These are phyloP conservation scores for Acronicta aceris DNA, from an alignment of 2,888 invertebrate species.

Conservation along the genomic window DNA sequence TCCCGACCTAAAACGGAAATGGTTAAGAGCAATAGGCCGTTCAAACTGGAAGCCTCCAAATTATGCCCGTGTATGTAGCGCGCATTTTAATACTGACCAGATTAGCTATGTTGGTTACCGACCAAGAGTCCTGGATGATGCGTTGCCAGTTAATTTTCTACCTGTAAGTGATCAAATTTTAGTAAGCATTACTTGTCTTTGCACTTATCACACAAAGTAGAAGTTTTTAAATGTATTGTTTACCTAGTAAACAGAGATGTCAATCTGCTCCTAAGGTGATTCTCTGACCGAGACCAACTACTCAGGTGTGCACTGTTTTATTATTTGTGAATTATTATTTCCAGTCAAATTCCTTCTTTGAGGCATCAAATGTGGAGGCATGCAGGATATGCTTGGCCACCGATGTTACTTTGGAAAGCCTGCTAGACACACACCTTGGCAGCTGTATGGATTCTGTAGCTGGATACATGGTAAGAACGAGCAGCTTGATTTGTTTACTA, in stretches of 20 bases:
- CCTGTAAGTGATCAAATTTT: background rate
- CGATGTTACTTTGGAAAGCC: background rate
- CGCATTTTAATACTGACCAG: background rate
- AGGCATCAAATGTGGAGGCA: conserved; percentile 6
- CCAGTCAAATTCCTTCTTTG: background rate
- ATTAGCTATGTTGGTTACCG: background rate
- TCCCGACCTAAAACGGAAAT: background rate
- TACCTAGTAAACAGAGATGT: too few species aligned
- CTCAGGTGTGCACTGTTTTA: too few species aligned
- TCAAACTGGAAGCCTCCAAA: conserved; percentile 1
- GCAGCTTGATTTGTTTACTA: background rate
- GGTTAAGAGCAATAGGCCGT: background rate
- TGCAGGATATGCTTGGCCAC: conserved; percentile 10
- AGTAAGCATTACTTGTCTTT: background rate
- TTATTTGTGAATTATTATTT: background rate
- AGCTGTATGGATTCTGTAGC: background rate
- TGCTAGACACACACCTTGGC: background rate
- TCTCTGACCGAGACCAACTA: too few species aligned
- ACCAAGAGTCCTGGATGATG: conserved; percentile 1
- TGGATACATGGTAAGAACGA: background rate
- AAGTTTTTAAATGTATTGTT: too few species aligned
- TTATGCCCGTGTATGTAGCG: background rate
- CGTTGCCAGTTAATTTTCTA: background rate
- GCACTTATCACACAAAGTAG: too few species aligned
- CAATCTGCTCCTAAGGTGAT: too few species aligned